Evolutionary conservation across 2,797 vertebrate species (phyloP), one percentile per base, ranked within the genome.

Genomic region (Poecilia velifera): DNA sequence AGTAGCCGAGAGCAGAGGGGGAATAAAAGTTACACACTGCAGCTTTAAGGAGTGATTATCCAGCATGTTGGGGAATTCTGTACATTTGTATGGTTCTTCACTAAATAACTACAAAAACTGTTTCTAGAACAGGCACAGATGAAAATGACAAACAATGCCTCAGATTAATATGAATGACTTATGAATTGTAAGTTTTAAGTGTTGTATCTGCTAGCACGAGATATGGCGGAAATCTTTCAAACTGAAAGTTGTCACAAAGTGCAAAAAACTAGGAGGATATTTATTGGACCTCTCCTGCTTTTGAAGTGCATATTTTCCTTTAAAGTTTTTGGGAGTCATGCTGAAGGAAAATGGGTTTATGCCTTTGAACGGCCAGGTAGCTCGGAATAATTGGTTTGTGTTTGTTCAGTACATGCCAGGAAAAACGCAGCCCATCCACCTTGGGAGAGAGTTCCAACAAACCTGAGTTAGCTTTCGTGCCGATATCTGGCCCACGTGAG

Each of bases 381-480:
- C 90, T 79, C 82, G 22, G 77, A 66, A 86, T 92, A 95, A 95
- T 93, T 94, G 90, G 83, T 89, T 89, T 73, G 74, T 95, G 90
- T 96, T 95, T 94, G 90, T 92, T 76, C 83, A 94, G 88, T 86
- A 75, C 18, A 64, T 91, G 94, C 95, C 95, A 96, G 93, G 89
- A 94, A 95, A 95, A 95, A 94, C 94, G 95, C 76, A 49, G 51
- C 83, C 84, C 71, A 73, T 94, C 91, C 89, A 94, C 94, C 93
- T 94, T 92, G 89, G 83, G 83, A 86, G 88, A 91, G 90, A 76
- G 77, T 90, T 88, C 85, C 85, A 77, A 83, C 87, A 84, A 86
- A 94, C 92, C 94, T 95, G 94, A 90, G 94, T 93, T 82, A 86
- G 94, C 94, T 96, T 96, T 96, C 94, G 94, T 89, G 87, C 76